Conservation (phyloP, 2,888 invertebrate genomes). For the Muscina levida region DNA sequence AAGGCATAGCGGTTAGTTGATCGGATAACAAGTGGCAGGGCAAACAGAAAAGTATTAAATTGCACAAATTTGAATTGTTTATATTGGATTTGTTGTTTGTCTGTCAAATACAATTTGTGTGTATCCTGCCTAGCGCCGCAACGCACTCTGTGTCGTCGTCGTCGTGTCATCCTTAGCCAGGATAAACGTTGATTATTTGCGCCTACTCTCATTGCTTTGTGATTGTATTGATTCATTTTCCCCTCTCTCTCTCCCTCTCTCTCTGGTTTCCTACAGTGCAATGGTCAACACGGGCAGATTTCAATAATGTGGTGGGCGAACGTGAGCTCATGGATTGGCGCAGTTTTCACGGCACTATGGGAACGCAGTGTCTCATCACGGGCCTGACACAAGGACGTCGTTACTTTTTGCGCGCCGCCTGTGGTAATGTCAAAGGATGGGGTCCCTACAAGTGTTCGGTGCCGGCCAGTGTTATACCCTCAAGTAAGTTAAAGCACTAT, state of each 20-base stretch:
- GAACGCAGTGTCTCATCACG: conserved; percentile 81
- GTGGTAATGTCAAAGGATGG: conserved; percentile 96
- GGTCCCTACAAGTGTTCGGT: conserved; percentile 88
- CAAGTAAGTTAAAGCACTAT: conserved; percentile 84
- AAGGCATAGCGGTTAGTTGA: neutral
- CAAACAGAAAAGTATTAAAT: conserved; percentile 16
- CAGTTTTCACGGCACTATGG: conserved; percentile 79
- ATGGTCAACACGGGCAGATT: conserved; percentile 94
- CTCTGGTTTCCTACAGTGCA: conserved; percentile 89
- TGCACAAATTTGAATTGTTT: conserved; percentile 31
- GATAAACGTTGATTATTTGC: no score
- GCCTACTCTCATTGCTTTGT: no score
- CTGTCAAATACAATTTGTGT: neutral
- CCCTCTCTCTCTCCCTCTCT: no score
- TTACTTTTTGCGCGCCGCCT: conserved; percentile 94
- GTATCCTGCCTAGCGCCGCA: neutral
- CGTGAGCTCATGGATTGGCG: conserved; percentile 86
- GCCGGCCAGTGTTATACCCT: conserved; percentile 93
- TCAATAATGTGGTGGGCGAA: conserved; percentile 89
- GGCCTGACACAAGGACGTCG: conserved; percentile 91
- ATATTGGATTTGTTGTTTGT: conserved; percentile 12
- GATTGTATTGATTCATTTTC: no score
- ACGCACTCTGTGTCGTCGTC: no score
- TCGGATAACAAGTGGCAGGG: neutral
- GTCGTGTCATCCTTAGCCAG: no score